Conservation (phyloP, 2,888 invertebrate genomes). For the Leucophenga maculata region DNA sequence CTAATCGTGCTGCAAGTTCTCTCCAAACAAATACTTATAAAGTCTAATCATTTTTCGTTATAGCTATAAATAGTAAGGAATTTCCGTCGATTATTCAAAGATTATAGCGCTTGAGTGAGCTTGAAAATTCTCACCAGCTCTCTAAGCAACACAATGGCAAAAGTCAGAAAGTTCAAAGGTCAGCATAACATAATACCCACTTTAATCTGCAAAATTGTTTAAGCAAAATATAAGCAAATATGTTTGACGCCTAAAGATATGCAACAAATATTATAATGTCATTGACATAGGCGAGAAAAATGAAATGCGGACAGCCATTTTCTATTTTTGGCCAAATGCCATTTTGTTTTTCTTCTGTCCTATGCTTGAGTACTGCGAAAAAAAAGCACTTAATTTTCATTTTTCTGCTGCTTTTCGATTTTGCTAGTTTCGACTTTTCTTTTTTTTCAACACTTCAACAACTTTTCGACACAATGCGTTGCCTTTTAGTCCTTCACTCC, state of each 20-base stretch:
- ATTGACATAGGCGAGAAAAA: slow-evolving; percentile 1
- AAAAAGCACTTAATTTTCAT: neutral
- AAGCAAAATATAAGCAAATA: neutral
- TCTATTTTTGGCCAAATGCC: slow-evolving; percentile 9
- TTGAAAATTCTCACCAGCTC: no score
- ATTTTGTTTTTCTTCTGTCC: neutral
- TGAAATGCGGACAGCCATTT: neutral
- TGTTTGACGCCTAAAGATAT: neutral
- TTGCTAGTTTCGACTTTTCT: neutral
- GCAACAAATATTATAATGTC: slow-evolving; percentile 8
- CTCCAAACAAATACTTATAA: no score
- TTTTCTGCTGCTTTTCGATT: neutral
- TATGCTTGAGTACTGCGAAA: no score
- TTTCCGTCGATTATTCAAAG: no score
- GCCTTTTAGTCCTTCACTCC: neutral
- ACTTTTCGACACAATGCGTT: neutral
- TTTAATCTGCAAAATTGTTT: neutral
- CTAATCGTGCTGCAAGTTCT: no score
- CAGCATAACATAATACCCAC: neutral
- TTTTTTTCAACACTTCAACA: slow-evolving; percentile 7
- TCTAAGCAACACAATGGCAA: no score
- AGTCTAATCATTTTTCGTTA: no score
- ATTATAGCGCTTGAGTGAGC: no score
- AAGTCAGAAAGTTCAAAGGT: neutral
- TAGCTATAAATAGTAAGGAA: no score